phyloP scores from a whole-genome alignment of 2,888 invertebrate genomes.

The Pristionchus maxplancki region DNA sequence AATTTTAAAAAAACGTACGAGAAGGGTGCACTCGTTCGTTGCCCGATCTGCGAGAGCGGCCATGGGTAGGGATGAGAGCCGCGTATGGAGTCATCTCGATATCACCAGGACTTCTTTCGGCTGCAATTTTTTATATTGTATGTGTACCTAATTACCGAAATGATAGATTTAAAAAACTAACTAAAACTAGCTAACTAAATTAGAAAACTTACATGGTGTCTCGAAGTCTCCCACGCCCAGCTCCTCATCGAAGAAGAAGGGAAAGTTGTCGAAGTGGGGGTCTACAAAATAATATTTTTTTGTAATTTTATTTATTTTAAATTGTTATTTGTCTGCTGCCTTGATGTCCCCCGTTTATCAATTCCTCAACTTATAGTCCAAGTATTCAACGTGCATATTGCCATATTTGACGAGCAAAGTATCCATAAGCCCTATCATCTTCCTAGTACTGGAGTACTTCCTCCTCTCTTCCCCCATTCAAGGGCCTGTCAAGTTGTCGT shows the following conservation, averaged over 20 bases:
- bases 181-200: too few relatives aligned
- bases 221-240: background rate
- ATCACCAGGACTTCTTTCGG: background rate
- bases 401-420: too few relatives aligned
- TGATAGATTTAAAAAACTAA: too few relatives aligned
- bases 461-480: too few relatives aligned
- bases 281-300: background rate
- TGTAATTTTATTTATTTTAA: background rate
- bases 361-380: too few relatives aligned
- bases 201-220: background rate
- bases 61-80: background rate
- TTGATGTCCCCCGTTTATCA: background rate
- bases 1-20: background rate
- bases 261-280: background rate
- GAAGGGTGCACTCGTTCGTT: constrained; percentile 14
- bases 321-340: background rate
- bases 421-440: too few relatives aligned
- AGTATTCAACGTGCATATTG: too few relatives aligned
- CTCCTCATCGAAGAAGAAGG: constrained; percentile 2
- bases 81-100: background rate
- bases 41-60: background rate
- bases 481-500: background rate
- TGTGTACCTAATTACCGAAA: too few relatives aligned
- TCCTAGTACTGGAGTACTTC: too few relatives aligned
- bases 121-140: too few relatives aligned